Conservation (phyloP, 2,113 vertebrate species). For the Tichodroma muraria region DNA sequence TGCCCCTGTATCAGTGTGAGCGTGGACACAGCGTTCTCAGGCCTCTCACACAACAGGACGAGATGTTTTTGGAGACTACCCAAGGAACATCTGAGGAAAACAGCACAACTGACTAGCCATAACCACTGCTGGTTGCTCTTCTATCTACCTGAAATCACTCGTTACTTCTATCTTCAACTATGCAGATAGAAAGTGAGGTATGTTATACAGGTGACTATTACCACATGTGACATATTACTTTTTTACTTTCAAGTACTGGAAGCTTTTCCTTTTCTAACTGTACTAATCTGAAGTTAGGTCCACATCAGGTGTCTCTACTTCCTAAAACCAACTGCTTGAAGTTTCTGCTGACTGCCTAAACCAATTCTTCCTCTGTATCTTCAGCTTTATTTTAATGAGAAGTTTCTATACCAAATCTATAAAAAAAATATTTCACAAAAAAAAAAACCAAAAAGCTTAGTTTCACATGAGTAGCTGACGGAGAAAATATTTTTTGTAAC, state of each 20-base stretch:
- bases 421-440: background rate
- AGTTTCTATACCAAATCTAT: background rate
- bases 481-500: background rate
- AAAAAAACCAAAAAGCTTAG: no score
- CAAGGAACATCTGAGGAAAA: background rate
- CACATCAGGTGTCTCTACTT: background rate
- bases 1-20: no score
- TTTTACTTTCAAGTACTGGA: background rate
- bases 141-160: background rate
- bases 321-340: background rate
- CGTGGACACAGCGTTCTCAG: fast-evolving
- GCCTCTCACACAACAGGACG: background rate
- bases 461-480: background rate
- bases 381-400: background rate
- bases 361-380: background rate
- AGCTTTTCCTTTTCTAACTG: background rate
- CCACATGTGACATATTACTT: background rate
- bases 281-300: background rate
- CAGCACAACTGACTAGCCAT: background rate
- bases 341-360: background rate
- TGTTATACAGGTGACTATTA: fast-evolving
- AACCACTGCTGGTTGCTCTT: background rate
- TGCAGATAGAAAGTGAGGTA: no score
- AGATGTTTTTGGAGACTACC: background rate
- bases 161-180: background rate